These are phyloP conservation scores for Drymodes brunneopygia DNA, from an alignment of 2,113 vertebrate species.

Conservation along the genomic window DNA sequence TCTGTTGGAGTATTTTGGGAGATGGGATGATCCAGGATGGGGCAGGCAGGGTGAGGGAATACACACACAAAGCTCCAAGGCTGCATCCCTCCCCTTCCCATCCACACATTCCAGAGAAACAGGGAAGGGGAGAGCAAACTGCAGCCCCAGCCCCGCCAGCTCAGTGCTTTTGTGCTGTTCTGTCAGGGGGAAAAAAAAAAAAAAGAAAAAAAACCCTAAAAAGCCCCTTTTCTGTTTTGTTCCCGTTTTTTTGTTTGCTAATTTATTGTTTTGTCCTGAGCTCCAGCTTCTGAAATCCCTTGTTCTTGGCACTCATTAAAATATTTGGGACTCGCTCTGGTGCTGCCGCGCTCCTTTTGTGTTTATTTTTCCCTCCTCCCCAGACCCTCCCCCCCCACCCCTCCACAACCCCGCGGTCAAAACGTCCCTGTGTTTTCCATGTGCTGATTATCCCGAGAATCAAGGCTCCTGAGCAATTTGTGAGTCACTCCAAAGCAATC, in stretches of 20 bases:
- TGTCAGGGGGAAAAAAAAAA: background rate
- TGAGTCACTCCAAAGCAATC: conserved; percentile 67
- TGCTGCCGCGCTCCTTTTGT: background rate
- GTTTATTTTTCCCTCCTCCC: conserved; percentile 42
- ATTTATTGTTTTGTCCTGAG: conserved; percentile 56
- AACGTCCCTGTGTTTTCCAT: conserved; percentile 47
- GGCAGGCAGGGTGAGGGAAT: background rate
- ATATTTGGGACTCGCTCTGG: conserved; percentile 4
- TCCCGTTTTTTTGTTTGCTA: conserved; percentile 45
- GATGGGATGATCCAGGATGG: background rate
- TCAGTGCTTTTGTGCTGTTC: background rate
- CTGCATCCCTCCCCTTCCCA: background rate
- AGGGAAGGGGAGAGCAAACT: background rate
- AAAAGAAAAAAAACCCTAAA: background rate
- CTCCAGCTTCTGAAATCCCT: background rate
- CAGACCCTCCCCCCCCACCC: background rate
- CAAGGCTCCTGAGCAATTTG: conserved; percentile 65
- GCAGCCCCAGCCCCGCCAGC: background rate
- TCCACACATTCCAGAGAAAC: background rate
- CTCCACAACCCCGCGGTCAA: conserved; percentile 58
- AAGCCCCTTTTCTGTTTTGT: background rate
- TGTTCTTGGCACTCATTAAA: conserved; percentile 62
- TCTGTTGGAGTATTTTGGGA: background rate
- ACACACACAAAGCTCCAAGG: background rate
- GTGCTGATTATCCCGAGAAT: conserved; percentile 60